phyloP scores from a whole-genome alignment of 2,113 vertebrate species.

The Rhegmatorhina hoffmannsi region DNA sequence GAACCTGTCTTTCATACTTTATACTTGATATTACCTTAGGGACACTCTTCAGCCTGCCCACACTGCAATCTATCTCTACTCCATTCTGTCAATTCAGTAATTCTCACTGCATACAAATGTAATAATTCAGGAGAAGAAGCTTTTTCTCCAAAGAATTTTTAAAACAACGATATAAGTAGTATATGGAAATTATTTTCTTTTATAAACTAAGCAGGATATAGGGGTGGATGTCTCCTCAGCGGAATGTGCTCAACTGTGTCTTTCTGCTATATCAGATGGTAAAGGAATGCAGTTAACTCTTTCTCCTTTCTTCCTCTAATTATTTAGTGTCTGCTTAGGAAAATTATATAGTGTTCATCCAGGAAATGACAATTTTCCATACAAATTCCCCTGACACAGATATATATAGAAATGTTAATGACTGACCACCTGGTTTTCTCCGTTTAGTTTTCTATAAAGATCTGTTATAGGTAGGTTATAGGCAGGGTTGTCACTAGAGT shows the following conservation, averaged over 20 bases:
- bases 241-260: neutral
- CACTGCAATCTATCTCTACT: neutral
- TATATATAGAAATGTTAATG: neutral
- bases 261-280: neutral
- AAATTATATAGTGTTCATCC: neutral
- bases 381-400: neutral
- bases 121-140: neutral
- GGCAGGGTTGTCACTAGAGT: neutral
- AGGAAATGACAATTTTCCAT: neutral
- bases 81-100: constrained; percentile 21
- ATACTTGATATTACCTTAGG: neutral
- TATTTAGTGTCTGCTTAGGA: neutral
- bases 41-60: neutral
- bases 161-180: neutral
- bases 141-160: constrained; percentile 2
- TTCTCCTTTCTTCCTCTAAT: neutral
- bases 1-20: neutral
- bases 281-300: neutral
- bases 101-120: constrained; percentile 10
- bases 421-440: neutral
- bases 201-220: neutral
- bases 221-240: neutral
- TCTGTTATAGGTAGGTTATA: neutral
- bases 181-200: neutral
- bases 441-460: neutral